Evolutionary conservation across 1,140 invertebrate genomes (phyloP).

Genomic region (Pomacea maculata): DNA sequence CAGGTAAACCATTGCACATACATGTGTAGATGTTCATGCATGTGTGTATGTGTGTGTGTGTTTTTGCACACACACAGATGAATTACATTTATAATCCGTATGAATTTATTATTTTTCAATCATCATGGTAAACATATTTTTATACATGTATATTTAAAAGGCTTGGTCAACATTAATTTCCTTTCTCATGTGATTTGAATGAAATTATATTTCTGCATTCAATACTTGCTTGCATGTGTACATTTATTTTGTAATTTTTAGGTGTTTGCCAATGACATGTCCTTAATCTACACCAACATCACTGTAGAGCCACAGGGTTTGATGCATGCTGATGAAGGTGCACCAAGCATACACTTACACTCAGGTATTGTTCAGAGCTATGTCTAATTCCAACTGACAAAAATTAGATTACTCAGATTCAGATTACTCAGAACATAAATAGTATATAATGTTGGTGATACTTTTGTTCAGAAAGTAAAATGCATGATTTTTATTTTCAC

Average conservation of each 20-base stretch:
- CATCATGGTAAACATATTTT: background rate
- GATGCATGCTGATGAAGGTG: conserved; percentile 38
- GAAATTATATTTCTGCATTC: background rate
- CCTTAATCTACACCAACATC: conserved; percentile 48
- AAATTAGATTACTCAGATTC: too few species aligned
- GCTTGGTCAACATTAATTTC: background rate
- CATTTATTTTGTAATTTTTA: conserved; percentile 21
- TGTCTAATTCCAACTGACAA: too few species aligned
- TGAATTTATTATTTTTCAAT: too few species aligned
- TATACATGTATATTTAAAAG: background rate
- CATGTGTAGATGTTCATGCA: background rate
- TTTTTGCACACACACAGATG: too few species aligned
- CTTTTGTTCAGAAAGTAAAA: background rate
- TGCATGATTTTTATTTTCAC: conserved; percentile 5
- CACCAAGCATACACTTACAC: conserved; percentile 33
- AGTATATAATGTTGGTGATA: conserved; percentile 3
- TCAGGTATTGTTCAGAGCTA: conserved; percentile 23
- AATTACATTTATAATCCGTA: too few species aligned
- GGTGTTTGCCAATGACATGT: conserved; percentile 50
- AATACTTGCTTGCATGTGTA: background rate
- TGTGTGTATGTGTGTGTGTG: background rate
- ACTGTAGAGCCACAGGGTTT: conserved; percentile 51
- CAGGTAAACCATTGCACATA: too few species aligned
- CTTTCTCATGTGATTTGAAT: background rate
- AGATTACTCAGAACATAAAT: background rate